Conservation (phyloP, 2,797 vertebrate genomes). For the Cyclura pinguis region DNA sequence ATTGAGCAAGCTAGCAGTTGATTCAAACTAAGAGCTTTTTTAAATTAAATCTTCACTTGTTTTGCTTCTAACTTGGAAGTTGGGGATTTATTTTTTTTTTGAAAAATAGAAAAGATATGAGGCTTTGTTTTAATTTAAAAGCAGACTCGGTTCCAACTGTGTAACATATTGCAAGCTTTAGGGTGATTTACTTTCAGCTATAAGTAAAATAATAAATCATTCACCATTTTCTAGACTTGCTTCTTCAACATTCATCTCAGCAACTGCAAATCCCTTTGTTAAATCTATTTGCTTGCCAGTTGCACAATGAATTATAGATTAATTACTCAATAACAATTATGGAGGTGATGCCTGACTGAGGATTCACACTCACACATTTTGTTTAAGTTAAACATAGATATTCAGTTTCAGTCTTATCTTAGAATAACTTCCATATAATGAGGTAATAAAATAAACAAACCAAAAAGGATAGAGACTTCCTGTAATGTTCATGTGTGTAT, state of each 20-base stretch:
- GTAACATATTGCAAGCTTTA: conserved; percentile 31
- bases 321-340: conserved; percentile 64
- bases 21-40: conserved; percentile 40
- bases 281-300: conserved; percentile 61
- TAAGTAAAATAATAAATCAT: conserved; percentile 67
- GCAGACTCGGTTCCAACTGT: conserved; percentile 41
- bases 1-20: conserved; percentile 45
- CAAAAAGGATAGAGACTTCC: conserved; percentile 52
- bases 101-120: conserved; percentile 50
- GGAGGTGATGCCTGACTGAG: conserved; percentile 57
- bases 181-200: conserved; percentile 64
- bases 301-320: conserved; percentile 66
- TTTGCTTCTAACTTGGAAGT: conserved; percentile 48
- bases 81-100: conserved; percentile 11
- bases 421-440: conserved; percentile 66
- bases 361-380: conserved; percentile 56
- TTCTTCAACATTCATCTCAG: conserved; percentile 52
- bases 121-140: conserved; percentile 61
- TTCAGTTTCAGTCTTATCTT: conserved; percentile 58
- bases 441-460: conserved; percentile 58
- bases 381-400: conserved; percentile 58
- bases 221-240: conserved; percentile 58
- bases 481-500: conserved; percentile 19
- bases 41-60: conserved; percentile 53
- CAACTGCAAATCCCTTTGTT: conserved; percentile 59